Evolutionary conservation across 2,888 invertebrate species (phyloP), one percentile per base, ranked within the genome.

Genomic region (Brachynemurus nebulosus): DNA sequence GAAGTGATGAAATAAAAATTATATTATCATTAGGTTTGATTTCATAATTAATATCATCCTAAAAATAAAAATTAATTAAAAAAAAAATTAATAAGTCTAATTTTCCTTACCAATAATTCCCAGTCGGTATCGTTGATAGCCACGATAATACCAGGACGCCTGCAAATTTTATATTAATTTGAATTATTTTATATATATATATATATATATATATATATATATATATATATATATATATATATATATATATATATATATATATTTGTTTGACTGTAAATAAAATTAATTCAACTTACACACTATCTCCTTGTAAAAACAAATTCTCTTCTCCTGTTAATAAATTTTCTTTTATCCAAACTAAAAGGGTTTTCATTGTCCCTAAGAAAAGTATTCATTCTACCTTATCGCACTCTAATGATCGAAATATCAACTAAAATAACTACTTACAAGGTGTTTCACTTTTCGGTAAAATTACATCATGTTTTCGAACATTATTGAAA

Each of bases 81-180:
- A n/a, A n/a, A n/a, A n/a, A n/a, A n/a, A n/a, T n/a, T n/a, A n/a
- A n/a, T n/a, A n/a, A n/a, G 8, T 21, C 2, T n/a, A 27, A 18
- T 27, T 25, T 8, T 16, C 50, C 67, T 70, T 68, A 78, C 81
- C 63, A 79, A 62, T 12, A 97, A 66, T 63, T 97, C 95, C 96
- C 96, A 97, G 59, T 97, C 97, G 0, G 85, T 74, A 54, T 97
- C 95, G 59, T 97, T 97, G 7, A 97, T 76, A 2, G 97, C 66
- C 1, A 97, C 93, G 39, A 97, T 65, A 48, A 97, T 96, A 2
- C 96, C 96, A 0, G 95, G 93, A 39, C 95, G 66, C 50, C 73
- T 74, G 54, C 42, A 62, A 58, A 66, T 50, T 54, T 65, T 67
- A 35, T 68, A 46, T 37, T 5, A 25, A 19, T 20, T n/a, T 20